Conservation (phyloP, 2,888 invertebrate genomes). For the Ctenicera cuprea region DNA sequence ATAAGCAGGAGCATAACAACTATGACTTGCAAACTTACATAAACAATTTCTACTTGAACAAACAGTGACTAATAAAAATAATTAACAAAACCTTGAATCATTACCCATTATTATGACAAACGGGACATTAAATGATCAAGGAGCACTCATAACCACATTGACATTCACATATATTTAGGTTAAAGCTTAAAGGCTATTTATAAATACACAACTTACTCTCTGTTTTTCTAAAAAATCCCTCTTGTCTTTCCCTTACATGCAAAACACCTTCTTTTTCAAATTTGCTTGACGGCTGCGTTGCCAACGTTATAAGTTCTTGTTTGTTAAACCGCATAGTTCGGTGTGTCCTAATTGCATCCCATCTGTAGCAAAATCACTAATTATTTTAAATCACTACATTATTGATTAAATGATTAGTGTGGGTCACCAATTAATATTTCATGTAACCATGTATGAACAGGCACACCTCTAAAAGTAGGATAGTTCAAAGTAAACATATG, state of each 20-base stretch:
- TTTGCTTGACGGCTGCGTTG: slow-evolving; percentile 89
- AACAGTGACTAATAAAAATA: no score
- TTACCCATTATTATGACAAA: no score
- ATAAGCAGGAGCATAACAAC: no score
- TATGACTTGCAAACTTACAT: no score
- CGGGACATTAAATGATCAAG: neutral
- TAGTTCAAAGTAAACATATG: slow-evolving; percentile 24
- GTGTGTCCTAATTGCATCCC: slow-evolving; percentile 33
- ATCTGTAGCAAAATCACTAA: slow-evolving; percentile 34
- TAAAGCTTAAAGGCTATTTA: neutral
- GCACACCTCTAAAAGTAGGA: slow-evolving; percentile 34
- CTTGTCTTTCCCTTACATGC: slow-evolving; percentile 90
- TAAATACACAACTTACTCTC: slow-evolving; percentile 83
- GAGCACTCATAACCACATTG: neutral
- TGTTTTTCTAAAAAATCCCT: slow-evolving; percentile 92
- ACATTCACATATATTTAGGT: neutral
- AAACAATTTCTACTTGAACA: no score
- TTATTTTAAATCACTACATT: slow-evolving; percentile 15
- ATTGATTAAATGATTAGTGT: slow-evolving; percentile 18
- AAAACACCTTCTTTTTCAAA: slow-evolving; percentile 95
- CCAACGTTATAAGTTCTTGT: slow-evolving; percentile 89
- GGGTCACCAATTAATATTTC: slow-evolving; percentile 23
- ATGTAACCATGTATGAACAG: slow-evolving; percentile 3
- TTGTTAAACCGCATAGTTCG: slow-evolving; percentile 90
- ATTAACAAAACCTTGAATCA: no score